A percentile compares a stretch with the other conserved stretches of the same genome.
Conservation (phyloP, 2,113 vertebrate genomes). For the Aleadryas rufinucha region DNA sequence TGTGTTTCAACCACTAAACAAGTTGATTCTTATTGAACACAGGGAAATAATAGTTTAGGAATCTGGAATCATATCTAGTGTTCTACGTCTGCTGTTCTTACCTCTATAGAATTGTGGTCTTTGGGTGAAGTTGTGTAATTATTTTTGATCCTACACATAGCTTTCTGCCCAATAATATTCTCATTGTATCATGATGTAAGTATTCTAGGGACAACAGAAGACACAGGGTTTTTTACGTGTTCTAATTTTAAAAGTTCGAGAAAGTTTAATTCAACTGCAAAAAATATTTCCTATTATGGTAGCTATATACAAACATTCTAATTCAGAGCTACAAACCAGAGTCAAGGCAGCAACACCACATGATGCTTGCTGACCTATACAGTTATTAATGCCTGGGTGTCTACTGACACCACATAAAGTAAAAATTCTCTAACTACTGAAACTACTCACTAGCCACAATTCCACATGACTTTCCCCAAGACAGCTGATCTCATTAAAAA, state of each 20-base stretch:
- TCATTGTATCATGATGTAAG: neutral
- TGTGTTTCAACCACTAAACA: neutral
- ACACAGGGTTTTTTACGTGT: rapidly evolving
- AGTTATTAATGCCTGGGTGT: neutral
- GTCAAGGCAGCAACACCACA: neutral
- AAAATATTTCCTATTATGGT: neutral
- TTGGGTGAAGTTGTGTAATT: neutral
- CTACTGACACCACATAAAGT: neutral
- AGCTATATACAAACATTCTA: neutral
- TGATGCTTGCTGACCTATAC: neutral
- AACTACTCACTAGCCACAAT: neutral
- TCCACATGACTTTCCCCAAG: neutral
- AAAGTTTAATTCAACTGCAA: neutral
- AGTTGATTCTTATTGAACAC: neutral
- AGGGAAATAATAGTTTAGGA: neutral
- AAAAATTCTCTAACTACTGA: neutral
- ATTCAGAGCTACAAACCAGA: neutral
- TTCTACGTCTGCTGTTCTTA: neutral
- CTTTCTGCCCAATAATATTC: neutral
- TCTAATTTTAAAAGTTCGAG: neutral
- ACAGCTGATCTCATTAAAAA: neutral
- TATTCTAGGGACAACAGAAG: neutral
- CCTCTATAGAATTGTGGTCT: neutral
- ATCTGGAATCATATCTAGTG: neutral
- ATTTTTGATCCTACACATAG: neutral